Conservation (phyloP, 2,113 vertebrate genomes). For the rabbit (Oryctolagus cuniculus) region DNA sequence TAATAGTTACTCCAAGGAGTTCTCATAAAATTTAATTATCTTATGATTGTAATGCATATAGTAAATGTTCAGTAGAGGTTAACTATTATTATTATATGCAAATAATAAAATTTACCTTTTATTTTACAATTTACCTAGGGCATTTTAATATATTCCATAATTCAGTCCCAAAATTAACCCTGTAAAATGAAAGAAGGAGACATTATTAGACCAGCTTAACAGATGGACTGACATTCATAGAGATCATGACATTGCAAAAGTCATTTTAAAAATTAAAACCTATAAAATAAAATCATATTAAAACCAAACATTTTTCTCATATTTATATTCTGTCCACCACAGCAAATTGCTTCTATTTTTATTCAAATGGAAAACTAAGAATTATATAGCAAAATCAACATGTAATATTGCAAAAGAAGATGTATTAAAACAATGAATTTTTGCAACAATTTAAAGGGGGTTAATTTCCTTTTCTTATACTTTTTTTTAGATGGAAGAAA, state of each 20-base stretch:
- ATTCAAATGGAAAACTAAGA: neutral
- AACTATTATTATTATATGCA: neutral
- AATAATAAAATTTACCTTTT: neutral
- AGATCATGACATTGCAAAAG: neutral
- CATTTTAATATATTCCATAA: neutral
- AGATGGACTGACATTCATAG: slow-evolving; percentile 25
- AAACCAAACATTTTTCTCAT: neutral
- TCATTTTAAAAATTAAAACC: neutral
- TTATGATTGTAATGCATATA: neutral
- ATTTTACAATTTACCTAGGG: neutral
- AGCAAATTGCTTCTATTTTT: slow-evolving; percentile 18
- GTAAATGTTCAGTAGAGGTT: neutral
- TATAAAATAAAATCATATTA: neutral
- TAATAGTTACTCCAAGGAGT: neutral
- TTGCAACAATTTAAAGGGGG: neutral
- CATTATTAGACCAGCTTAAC: neutral
- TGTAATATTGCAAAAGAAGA: slow-evolving; percentile 18
- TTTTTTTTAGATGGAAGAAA: slow-evolving; percentile 52
- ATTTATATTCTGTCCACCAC: neutral
- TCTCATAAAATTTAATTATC: neutral
- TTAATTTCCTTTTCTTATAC: slow-evolving; percentile 21
- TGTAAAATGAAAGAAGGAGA: neutral
- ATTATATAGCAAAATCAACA: slow-evolving; percentile 21
- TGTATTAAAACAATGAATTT: slow-evolving; percentile 48
- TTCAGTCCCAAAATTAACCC: neutral